Evolutionary conservation across 2,113 vertebrate species (phyloP).

Genomic region (Trogon melanurus): DNA sequence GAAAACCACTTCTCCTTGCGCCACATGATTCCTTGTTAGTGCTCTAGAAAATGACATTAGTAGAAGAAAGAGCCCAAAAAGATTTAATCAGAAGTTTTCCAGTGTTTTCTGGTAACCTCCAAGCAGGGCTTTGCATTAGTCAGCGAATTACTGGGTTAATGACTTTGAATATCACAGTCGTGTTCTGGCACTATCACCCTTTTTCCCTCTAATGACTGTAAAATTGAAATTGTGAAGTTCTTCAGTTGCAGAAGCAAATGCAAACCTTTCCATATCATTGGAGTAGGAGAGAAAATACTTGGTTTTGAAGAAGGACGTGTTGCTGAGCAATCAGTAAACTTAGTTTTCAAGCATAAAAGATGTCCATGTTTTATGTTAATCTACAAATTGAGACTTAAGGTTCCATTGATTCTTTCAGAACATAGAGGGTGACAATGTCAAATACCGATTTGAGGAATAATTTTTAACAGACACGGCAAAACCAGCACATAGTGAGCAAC

Average conservation of each 20-base stretch:
- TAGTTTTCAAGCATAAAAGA: background rate
- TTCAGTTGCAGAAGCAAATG: background rate
- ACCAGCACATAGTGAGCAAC: background rate
- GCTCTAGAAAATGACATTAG: background rate
- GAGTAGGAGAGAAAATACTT: background rate
- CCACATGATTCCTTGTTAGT: background rate
- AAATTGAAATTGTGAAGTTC: background rate
- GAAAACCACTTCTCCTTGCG: slow-evolving; percentile 23
- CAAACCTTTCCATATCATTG: background rate
- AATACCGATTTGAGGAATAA: background rate
- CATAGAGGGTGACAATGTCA: background rate
- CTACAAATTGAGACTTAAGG: background rate
- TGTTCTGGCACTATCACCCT: background rate
- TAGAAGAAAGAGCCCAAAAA: background rate
- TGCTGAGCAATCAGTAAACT: background rate
- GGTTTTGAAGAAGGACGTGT: background rate
- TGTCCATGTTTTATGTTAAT: background rate
- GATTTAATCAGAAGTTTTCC: slow-evolving; percentile 52
- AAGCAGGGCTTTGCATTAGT: background rate
- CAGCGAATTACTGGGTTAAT: background rate
- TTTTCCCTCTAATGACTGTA: background rate
- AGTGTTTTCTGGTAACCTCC: slow-evolving; percentile 4
- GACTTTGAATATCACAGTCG: background rate
- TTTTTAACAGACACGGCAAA: background rate
- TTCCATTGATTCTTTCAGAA: background rate